phyloP scores from a whole-genome alignment of 1,140 invertebrate genomes.

The Euschistus heros region DNA sequence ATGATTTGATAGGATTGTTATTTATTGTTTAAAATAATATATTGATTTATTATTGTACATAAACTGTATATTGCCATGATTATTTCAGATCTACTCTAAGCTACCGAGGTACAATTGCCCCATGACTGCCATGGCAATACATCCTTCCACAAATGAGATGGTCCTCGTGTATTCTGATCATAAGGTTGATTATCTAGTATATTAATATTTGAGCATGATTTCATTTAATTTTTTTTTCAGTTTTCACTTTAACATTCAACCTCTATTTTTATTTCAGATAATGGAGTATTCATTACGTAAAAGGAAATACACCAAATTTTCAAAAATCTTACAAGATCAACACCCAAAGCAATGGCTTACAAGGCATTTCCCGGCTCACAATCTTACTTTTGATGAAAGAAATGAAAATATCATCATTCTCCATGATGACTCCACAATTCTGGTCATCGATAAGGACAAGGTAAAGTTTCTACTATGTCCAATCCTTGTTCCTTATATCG shows the following conservation, averaged over 20 bases:
- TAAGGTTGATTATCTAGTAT: conserved; percentile 43
- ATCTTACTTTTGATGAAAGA: conserved; percentile 44
- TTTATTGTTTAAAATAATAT: no score
- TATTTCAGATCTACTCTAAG: conserved; percentile 37
- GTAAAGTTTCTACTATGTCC: conserved; percentile 32
- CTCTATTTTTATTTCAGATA: conserved; percentile 41
- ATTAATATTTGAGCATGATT: conserved; percentile 39
- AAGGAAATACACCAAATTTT: conserved; percentile 45
- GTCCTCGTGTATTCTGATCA: conserved; percentile 60
- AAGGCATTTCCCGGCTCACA: conserved; percentile 40
- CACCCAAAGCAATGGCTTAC: conserved; percentile 39
- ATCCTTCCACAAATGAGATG: conserved; percentile 42
- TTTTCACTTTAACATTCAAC: conserved; percentile 1
- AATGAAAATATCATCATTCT: conserved; percentile 50
- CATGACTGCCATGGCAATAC: conserved; percentile 52
- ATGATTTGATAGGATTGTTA: no score
- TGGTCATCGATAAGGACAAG: conserved; percentile 48
- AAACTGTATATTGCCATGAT: not conserved
- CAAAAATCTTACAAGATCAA: conserved; percentile 38
- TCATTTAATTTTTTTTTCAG: no score
- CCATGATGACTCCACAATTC: conserved; percentile 49
- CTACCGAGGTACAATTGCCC: conserved; percentile 53
- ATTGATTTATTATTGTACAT: no score
- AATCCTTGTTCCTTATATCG: no score
- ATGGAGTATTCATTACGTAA: conserved; percentile 53